Base-by-base conservation (phyloP, 2,113 vertebrate genomes). In the Bucco capensis region DNA sequence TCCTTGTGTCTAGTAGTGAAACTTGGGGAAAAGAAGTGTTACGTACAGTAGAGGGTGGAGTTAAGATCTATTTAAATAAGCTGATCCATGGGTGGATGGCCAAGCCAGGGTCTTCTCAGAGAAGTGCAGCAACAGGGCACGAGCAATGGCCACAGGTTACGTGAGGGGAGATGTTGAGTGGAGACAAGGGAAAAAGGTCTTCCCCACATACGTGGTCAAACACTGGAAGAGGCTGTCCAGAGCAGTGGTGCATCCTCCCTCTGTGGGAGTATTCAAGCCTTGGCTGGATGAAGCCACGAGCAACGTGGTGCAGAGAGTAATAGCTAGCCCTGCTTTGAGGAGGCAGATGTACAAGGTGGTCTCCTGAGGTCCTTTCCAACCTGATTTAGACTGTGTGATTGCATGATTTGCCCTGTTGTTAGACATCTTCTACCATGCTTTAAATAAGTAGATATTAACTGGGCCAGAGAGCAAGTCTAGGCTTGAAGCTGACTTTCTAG, bases 401-500 rank as follows among this genome's bases (percentile, higher is more conserved):
- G 27, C 58, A 70, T 54, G 10, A 31, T 74, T 57, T 79, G 38
- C n/a, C 61, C 80, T 21, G 37, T 31, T 19, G 7, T 88, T 54
- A 28, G 37, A 30, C 18, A n/a, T 74, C n/a, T 27, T 80, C 23
- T n/a, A 73, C 25, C 25, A 80, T 66, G 54, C 56, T 80, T 88
- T 77, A 76, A 78, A 54, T 58, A 75, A 40, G 28, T 47, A 72
- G n/a, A 5, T 87, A 79, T 79, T 89, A 93, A 69, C 33, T 88
- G 56, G 37, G 72, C 58, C 57, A 83, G 62, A 73, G 35, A 70
- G 19, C 8, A 4, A 66, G 85, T 46, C 22, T 73, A 72, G 30
- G 38, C 78, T 61, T 91, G 78, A 82, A 91, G 33, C 47, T 91
- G 86, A 37, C 75, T 93, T 94, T 93, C 50, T 70, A 66, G 25